Conservation (phyloP, 1,140 invertebrate species). For the Atta texana region DNA sequence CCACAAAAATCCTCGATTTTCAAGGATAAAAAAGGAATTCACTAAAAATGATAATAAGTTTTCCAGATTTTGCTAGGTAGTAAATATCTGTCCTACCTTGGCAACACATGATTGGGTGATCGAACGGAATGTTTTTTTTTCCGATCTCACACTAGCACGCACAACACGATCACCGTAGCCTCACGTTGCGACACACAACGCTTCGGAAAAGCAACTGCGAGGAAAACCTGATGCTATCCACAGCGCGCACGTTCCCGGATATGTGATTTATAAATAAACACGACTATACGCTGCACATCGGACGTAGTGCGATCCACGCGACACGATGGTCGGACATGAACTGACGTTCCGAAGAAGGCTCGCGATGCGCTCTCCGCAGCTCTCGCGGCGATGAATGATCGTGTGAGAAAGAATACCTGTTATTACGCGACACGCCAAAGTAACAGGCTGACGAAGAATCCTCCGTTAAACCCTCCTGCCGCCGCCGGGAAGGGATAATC, state of each 20-base stretch:
- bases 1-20: too few relatives aligned
- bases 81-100: constrained; percentile 1
- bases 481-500: constrained; percentile 7
- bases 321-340: constrained; percentile 43
- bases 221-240: constrained; percentile 2
- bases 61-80: too few relatives aligned
- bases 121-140: not conserved
- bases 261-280: constrained; percentile 65
- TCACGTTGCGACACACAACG: not conserved
- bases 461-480: constrained; percentile 9
- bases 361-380: not conserved
- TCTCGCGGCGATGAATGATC: constrained; percentile 3
- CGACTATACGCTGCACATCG: not conserved
- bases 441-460: constrained; percentile 14
- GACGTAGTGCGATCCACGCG: constrained; percentile 21
- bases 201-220: constrained; percentile 15
- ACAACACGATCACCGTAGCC: not conserved
- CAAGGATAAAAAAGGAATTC: too few relatives aligned
- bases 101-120: constrained; percentile 22
- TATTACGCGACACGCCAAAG: constrained; percentile 50
- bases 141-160: constrained; percentile 20
- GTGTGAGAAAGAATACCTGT: constrained; percentile 54
- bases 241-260: constrained; percentile 2
- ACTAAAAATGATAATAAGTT: too few relatives aligned
- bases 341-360: constrained; percentile 54